These are phyloP conservation scores for Volucella zonaria DNA, from an alignment of 2,888 invertebrate species.

Conservation along the genomic window DNA sequence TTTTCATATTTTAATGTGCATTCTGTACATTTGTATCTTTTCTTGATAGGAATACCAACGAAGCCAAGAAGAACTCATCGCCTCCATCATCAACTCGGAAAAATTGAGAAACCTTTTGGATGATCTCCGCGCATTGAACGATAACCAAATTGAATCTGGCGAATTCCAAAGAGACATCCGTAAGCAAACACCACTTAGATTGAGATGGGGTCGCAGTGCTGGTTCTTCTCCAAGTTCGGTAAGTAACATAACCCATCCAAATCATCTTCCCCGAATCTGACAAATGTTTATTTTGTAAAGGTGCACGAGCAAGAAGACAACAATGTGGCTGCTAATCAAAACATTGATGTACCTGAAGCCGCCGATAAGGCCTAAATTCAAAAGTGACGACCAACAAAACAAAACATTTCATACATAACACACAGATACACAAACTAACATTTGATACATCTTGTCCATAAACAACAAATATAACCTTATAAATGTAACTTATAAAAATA, in stretches of 20 bases:
- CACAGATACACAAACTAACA: slow-evolving; percentile 39
- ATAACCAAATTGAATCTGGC: slow-evolving; percentile 74
- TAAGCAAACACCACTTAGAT: slow-evolving; percentile 80
- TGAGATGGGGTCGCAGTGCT: slow-evolving; percentile 82
- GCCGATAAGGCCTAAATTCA: slow-evolving; percentile 66
- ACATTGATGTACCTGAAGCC: slow-evolving; percentile 56
- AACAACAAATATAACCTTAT: slow-evolving; percentile 55
- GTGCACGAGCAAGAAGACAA: slow-evolving; percentile 19
- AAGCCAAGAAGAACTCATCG: slow-evolving; percentile 74
- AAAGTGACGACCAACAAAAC: slow-evolving; percentile 76
- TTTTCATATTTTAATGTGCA: background rate
- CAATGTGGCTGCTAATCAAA: slow-evolving; percentile 32
- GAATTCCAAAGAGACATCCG: slow-evolving; percentile 79
- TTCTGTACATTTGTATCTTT: background rate
- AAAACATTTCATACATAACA: slow-evolving; percentile 74
- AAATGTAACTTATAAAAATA: slow-evolving; percentile 36
- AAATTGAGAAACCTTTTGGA: slow-evolving; percentile 77
- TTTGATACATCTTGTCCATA: slow-evolving; percentile 67
- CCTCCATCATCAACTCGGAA: slow-evolving; percentile 75
- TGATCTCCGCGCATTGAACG: slow-evolving; percentile 76
- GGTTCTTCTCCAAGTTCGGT: slow-evolving; percentile 75
- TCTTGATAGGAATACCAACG: slow-evolving; percentile 64
- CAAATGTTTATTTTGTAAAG: slow-evolving; percentile 56
- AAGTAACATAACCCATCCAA: slow-evolving; percentile 9
- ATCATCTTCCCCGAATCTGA: slow-evolving; percentile 69